Evolutionary conservation across 2,797 vertebrate genomes (phyloP).

Genomic region (Pyrocephalus nanus): DNA sequence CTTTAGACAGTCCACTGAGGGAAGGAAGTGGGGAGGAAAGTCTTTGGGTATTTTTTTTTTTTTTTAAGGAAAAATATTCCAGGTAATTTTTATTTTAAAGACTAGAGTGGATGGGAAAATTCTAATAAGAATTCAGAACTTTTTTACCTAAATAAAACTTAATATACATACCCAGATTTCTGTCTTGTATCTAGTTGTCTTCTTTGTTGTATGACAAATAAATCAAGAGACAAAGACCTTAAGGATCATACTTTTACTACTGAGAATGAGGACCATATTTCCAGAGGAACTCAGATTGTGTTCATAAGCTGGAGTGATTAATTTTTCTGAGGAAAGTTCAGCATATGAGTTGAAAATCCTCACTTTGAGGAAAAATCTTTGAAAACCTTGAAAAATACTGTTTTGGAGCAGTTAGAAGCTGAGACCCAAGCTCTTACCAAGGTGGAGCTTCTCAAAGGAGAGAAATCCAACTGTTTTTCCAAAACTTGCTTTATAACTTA

Average conservation of each 20-base stretch:
- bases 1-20: background rate
- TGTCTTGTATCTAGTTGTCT: background rate
- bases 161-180: background rate
- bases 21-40: fast-evolving
- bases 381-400: background rate
- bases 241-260: background rate
- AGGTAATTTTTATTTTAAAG: background rate
- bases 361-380: background rate
- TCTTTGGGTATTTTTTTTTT: background rate
- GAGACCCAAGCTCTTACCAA: background rate
- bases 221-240: background rate
- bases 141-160: background rate
- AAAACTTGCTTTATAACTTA: background rate
- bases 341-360: background rate
- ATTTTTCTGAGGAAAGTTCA: background rate
- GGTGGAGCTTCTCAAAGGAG: background rate
- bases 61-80: background rate
- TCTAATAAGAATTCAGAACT: background rate
- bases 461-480: background rate
- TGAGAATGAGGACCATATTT: background rate
- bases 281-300: background rate
- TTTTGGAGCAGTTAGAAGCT: background rate
- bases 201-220: background rate
- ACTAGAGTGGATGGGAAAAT: background rate
- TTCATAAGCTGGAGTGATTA: background rate